Percentiles rank a stretch among this genome's conserved stretches.
These are phyloP conservation scores for Caenorhabditis sinica DNA, from an alignment of 2,888 invertebrate genomes.

Conservation along the genomic window DNA sequence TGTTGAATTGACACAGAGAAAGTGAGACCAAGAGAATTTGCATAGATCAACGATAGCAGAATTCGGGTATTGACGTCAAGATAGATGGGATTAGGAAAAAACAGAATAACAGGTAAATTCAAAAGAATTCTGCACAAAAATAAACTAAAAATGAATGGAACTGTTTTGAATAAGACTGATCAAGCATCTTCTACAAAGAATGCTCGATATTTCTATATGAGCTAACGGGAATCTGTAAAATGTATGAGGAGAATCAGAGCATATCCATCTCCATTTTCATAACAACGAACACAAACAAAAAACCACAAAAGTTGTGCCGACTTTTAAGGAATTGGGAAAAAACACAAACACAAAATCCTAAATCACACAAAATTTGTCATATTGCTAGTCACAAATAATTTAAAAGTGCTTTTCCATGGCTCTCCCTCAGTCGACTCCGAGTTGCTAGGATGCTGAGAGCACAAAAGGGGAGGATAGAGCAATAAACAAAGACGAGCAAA, in stretches of 20 bases:
- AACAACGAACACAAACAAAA: background rate
- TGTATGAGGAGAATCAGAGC: no score
- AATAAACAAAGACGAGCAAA: slow-evolving; percentile 27
- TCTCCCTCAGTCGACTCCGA: slow-evolving; percentile 32
- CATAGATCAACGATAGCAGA: slow-evolving; percentile 47
- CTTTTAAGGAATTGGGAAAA: background rate
- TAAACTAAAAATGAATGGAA: background rate
- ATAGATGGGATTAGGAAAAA: slow-evolving; percentile 21
- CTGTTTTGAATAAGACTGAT: background rate
- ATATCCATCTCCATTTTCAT: background rate
- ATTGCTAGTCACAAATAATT: slow-evolving; percentile 54
- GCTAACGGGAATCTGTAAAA: no score
- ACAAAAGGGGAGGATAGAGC: slow-evolving; percentile 35
- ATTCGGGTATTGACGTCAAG: slow-evolving; percentile 49
- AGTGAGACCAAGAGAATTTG: slow-evolving; percentile 61
- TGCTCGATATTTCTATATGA: background rate
- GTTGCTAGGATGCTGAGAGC: slow-evolving; percentile 51
- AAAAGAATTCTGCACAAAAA: slow-evolving; percentile 13
- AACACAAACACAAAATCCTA: slow-evolving; percentile 8
- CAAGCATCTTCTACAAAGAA: background rate
- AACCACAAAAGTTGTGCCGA: background rate
- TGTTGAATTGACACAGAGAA: slow-evolving; percentile 44
- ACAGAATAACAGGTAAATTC: slow-evolving; percentile 19
- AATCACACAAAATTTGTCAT: slow-evolving; percentile 50
- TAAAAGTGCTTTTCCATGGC: slow-evolving; percentile 22